These are phyloP conservation scores for Zalophus californianus DNA, from an alignment of 2,797 vertebrate species.

Conservation along the genomic window DNA sequence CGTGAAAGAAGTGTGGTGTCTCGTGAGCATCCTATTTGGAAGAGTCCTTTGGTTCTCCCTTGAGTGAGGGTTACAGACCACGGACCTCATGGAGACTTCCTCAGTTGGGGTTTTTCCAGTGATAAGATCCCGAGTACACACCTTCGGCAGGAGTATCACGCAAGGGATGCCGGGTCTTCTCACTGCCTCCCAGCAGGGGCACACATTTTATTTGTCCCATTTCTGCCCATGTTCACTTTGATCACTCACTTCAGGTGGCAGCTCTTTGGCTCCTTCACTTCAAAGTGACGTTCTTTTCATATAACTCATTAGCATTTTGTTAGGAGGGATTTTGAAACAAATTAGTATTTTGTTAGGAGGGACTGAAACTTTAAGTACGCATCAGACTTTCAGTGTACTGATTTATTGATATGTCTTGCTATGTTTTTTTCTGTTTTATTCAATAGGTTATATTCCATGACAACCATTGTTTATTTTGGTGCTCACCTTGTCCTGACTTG, in stretches of 20 bases:
- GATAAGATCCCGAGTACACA: neutral
- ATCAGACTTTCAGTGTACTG: neutral
- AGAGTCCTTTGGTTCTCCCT: neutral
- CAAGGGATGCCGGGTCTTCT: neutral
- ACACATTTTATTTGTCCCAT: neutral
- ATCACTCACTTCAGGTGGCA: neutral
- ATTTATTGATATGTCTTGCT: neutral
- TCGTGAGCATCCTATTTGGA: neutral
- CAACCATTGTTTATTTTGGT: neutral
- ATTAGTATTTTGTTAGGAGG: slow-evolving; percentile 13
- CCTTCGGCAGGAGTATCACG: neutral
- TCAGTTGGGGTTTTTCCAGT: neutral
- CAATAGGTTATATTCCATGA: neutral
- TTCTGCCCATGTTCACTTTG: neutral
- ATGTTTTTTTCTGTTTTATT: neutral
- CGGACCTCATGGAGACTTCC: neutral
- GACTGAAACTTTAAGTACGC: neutral
- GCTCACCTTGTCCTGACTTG: neutral
- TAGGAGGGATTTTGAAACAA: neutral
- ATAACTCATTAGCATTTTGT: neutral
- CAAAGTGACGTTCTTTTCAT: neutral
- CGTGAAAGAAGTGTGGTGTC: neutral
- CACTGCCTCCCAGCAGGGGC: too few relatives aligned
- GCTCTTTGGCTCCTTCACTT: neutral
- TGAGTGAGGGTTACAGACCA: neutral